Percentiles rank a stretch among this genome's conserved stretches.
Evolutionary conservation across 1,140 invertebrate genomes (phyloP).

Genomic region (Pemphigus obesinymphae): DNA sequence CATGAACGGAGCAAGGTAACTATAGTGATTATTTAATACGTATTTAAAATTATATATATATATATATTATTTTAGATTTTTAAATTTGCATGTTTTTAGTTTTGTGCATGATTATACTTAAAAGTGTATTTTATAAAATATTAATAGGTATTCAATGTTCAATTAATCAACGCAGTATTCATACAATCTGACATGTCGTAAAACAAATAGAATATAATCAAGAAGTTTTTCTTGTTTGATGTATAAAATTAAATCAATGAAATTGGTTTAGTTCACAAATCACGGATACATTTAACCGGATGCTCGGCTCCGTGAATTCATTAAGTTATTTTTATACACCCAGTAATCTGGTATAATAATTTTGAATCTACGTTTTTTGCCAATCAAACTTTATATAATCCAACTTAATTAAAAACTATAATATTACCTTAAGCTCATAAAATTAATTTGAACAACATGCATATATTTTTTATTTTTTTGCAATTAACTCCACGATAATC

Average conservation of each 20-base stretch:
- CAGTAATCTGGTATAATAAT: background rate
- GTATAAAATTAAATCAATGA: background rate
- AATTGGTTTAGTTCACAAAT: background rate
- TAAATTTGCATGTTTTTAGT: too few species aligned
- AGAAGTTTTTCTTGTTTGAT: background rate
- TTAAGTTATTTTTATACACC: background rate
- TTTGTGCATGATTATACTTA: too few species aligned
- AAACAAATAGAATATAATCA: background rate
- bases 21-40: too few species aligned
- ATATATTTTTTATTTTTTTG: background rate
- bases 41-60: too few species aligned
- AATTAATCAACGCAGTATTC: too few species aligned
- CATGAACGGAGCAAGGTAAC: too few species aligned
- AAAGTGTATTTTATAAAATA: too few species aligned
- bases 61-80: too few species aligned
- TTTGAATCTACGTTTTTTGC: background rate
- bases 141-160: too few species aligned
- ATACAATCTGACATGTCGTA: background rate
- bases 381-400: constrained; percentile 23
- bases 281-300: background rate
- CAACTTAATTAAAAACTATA: constrained; percentile 3
- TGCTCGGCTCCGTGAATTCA: background rate
- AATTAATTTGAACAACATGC: background rate
- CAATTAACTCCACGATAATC: background rate
- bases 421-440: background rate